Evolutionary conservation across 2,888 invertebrate genomes (phyloP), one percentile per base, ranked within the genome.

Genomic region (Dendrolimus pini): DNA sequence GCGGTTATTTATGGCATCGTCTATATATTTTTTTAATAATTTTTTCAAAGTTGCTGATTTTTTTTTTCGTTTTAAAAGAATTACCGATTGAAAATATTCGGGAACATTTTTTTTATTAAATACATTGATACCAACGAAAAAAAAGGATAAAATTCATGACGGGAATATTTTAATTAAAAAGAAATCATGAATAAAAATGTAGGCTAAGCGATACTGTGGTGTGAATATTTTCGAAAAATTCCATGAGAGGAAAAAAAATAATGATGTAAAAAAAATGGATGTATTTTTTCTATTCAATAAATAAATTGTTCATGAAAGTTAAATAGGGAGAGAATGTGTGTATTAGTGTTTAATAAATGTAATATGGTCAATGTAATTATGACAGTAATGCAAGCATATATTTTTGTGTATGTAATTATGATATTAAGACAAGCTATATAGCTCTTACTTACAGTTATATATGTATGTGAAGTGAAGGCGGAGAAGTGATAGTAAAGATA

Each of bases 221-320:
- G 80, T 80, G 77, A 75, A 80, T 80, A 79, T 77, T 74, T 75
- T 75, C 71, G 69, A 73, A 62, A 70, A 65, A 62, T 67, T 64
- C 68, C 65, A 67, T 58, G 61, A 56, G 60, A 59, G 56, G 61
- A 58, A 54, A 60, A n/a, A 59, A 55, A 61, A 56, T 58, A 62
- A 57, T 62, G 63, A 65, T 67, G 67, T 68, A 69, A 64, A 61
- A 62, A 62, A 65, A 75, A 77, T 72, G 66, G 69, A 78, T 76
- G 79, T 80, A 78, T 80, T 80, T 81, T 80, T 81, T 79, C 80
- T 77, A 79, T 54, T 30, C 75, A 75, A 67, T 57, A 66, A 69
- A 68, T 68, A 64, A 66, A 62, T 66, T 73, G 73, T 72, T 78
- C 70, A 72, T 74, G 66, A 59, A 70, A 62, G 69, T 70, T 66